phyloP scores from a whole-genome alignment of 1,140 invertebrate species.

The Cyclina sinensis region DNA sequence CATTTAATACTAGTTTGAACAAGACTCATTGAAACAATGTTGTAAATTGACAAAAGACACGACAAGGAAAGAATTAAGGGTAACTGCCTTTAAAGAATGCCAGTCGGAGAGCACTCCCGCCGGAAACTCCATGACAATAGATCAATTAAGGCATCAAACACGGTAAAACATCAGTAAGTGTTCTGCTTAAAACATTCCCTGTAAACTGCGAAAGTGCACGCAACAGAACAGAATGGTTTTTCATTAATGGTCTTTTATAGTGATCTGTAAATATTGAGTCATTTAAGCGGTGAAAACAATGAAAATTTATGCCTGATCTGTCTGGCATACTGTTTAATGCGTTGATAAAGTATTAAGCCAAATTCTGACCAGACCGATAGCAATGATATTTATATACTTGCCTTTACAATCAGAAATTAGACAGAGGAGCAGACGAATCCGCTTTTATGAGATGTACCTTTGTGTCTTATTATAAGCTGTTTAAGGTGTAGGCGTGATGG shows the following conservation, averaged over 20 bases:
- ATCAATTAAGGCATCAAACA: constrained; percentile 20
- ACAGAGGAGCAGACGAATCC: no score
- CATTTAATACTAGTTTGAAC: no score
- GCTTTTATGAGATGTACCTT: no score
- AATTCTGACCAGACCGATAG: no score
- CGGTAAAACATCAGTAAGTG: constrained; percentile 44
- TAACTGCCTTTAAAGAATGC: not conserved
- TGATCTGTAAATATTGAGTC: constrained; percentile 31
- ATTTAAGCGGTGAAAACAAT: not conserved
- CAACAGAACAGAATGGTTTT: not conserved
- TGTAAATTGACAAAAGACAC: no score
- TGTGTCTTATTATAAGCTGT: no score
- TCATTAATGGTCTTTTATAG: constrained; percentile 34
- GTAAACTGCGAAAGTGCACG: constrained; percentile 27
- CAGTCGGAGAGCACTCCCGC: constrained; percentile 4
- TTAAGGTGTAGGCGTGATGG: no score
- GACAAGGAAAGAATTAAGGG: not conserved
- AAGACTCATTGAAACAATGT: no score
- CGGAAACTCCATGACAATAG: constrained; percentile 27
- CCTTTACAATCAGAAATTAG: no score
- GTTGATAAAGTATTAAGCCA: no score
- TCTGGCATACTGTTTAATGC: not conserved
- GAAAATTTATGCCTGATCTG: not conserved
- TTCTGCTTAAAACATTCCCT: constrained; percentile 3
- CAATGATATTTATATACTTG: no score